Percentiles rank a stretch among this genome's conserved stretches.
Conservation (phyloP, 2,797 vertebrate species). For the Denticeps clupeoides region DNA sequence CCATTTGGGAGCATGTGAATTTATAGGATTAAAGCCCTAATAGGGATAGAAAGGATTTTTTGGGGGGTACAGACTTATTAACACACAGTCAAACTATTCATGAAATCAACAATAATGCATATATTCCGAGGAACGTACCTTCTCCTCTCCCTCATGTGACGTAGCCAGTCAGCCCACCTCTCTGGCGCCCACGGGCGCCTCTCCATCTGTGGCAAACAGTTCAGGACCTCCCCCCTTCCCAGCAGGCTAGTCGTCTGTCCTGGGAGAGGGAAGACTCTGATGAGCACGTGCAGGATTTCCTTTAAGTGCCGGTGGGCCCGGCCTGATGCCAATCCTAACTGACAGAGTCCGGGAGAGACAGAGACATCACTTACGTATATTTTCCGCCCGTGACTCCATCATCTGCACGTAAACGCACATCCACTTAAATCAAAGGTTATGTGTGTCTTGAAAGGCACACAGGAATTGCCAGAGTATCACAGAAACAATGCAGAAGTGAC, state of each 20-base stretch:
- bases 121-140: not conserved
- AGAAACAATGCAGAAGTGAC: no score
- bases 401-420: no score
- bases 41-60: no score
- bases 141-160: not conserved
- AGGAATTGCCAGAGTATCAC: no score
- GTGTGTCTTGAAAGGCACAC: not conserved
- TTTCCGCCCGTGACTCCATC: not conserved
- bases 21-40: no score
- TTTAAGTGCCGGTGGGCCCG: not conserved
- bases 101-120: not conserved
- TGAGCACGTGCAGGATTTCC: not conserved
- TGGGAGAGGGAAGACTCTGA: not conserved
- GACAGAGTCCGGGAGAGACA: slow-evolving; percentile 10
- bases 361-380: slow-evolving; percentile 2
- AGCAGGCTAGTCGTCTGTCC: no score
- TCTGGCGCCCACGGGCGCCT: slow-evolving; percentile 3
- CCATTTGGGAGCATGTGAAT: not conserved
- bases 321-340: slow-evolving; percentile 3
- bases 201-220: slow-evolving; percentile 2
- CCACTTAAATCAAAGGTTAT: no score
- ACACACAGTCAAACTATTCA: no score
- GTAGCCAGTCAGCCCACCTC: not conserved
- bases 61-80: no score
- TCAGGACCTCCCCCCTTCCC: not conserved